These are phyloP conservation scores for Cirrhinus mrigala DNA, from an alignment of 2,797 vertebrate genomes.

Conservation along the genomic window DNA sequence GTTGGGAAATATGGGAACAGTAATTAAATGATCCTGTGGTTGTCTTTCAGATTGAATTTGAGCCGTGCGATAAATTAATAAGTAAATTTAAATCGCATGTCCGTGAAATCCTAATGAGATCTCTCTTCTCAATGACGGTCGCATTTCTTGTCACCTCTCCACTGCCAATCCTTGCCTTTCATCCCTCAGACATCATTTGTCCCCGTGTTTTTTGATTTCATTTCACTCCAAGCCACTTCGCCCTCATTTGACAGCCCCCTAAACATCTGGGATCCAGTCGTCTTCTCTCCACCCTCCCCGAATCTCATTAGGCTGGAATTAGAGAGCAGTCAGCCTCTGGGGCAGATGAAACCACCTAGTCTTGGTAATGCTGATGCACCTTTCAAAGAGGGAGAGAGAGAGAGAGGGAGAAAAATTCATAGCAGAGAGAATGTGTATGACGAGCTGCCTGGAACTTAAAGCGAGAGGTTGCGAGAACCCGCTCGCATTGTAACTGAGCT, in stretches of 20 bases:
- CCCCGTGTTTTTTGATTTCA: slow-evolving; percentile 42
- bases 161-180: slow-evolving; percentile 45
- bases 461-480: slow-evolving; percentile 23
- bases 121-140: slow-evolving; percentile 50
- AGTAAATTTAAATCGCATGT: slow-evolving; percentile 44
- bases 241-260: slow-evolving; percentile 38
- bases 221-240: slow-evolving; percentile 55
- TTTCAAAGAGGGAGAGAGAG: slow-evolving; percentile 74
- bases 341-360: slow-evolving; percentile 67
- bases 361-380: slow-evolving; percentile 80
- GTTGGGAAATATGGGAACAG: background rate
- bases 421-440: background rate
- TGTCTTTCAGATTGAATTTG: slow-evolving; percentile 19
- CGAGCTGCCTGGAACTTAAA: slow-evolving; percentile 65
- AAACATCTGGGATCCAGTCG: slow-evolving; percentile 52
- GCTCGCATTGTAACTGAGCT: slow-evolving; percentile 23
- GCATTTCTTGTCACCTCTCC: slow-evolving; percentile 38
- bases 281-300: slow-evolving; percentile 55
- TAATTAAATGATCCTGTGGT: background rate
- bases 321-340: slow-evolving; percentile 81
- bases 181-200: slow-evolving; percentile 57
- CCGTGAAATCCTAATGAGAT: slow-evolving; percentile 55
- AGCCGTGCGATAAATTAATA: background rate
- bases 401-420: slow-evolving; percentile 47
- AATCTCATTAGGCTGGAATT: slow-evolving; percentile 85